Evolutionary conservation across 2,113 vertebrate species (phyloP).

Genomic region (Tapirus terrestris): DNA sequence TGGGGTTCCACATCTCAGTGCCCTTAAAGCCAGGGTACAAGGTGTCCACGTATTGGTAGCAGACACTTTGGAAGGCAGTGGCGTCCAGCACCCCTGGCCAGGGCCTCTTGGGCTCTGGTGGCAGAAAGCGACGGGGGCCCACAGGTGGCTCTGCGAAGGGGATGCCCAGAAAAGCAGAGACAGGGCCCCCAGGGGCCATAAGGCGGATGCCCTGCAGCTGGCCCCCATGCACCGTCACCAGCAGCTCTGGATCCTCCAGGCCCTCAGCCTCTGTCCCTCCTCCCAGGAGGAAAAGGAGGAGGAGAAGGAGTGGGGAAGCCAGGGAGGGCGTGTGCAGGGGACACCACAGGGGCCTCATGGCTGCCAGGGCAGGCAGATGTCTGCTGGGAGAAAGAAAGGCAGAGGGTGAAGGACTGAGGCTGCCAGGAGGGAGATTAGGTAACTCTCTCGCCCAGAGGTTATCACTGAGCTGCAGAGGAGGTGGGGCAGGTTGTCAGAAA

Average conservation of each 20-base stretch:
- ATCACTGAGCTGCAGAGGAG: conserved; percentile 71
- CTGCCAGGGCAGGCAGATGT: conserved; percentile 54
- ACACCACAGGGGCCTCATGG: conserved; percentile 63
- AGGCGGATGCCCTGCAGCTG: conserved; percentile 87
- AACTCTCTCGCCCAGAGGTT: conserved; percentile 57
- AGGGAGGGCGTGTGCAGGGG: conserved; percentile 51
- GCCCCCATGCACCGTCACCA: conserved; percentile 87
- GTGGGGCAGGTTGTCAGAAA: conserved; percentile 61
- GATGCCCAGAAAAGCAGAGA: conserved; percentile 92
- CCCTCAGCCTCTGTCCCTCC: conserved; percentile 60
- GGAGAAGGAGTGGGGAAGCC: conserved; percentile 57
- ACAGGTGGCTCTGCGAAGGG: conserved; percentile 92
- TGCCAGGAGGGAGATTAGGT: conserved; percentile 40
- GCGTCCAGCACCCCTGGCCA: conserved; percentile 89
- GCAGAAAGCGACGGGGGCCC: conserved; percentile 90
- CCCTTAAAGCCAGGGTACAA: conserved; percentile 92
- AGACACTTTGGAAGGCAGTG: conserved; percentile 88
- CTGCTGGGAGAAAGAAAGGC: conserved; percentile 71
- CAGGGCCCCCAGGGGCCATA: conserved; percentile 83
- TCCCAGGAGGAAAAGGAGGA: conserved; percentile 63
- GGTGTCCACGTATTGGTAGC: conserved; percentile 92
- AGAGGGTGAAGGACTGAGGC: conserved; percentile 39
- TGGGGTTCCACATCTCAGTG: conserved; percentile 97
- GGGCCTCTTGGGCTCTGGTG: conserved; percentile 86
- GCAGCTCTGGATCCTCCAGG: conserved; percentile 84